Conservation (phyloP, 2,797 vertebrate species). For the Scyliorhinus canicula region DNA sequence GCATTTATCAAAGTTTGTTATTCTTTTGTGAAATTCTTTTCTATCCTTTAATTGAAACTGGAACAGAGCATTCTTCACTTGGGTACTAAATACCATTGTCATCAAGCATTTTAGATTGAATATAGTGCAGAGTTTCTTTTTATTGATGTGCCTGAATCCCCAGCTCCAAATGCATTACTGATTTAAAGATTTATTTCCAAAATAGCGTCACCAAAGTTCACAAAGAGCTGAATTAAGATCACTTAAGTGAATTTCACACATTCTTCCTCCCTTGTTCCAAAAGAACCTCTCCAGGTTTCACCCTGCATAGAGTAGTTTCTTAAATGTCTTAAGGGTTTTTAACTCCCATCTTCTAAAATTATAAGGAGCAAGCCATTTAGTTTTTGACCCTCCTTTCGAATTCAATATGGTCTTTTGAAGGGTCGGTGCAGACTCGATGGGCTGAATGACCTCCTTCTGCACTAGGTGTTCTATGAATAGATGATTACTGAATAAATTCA, state of each 20-base stretch:
- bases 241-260: not conserved
- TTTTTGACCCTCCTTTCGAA: too few species aligned
- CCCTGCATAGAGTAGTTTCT: not conserved
- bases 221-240: not conserved
- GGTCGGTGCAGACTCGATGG: too few species aligned
- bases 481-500: too few species aligned
- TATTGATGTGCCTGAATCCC: not conserved
- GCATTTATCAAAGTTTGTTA: not conserved
- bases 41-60: not conserved
- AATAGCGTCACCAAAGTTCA: not conserved
- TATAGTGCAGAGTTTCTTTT: not conserved
- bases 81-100: not conserved
- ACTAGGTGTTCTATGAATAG: too few species aligned
- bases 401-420: too few species aligned
- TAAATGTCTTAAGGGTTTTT: not conserved
- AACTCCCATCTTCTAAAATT: not conserved
- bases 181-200: not conserved
- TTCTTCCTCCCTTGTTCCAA: not conserved
- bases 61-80: not conserved
- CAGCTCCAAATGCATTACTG: not conserved
- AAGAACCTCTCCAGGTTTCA: not conserved
- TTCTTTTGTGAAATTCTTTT: too few species aligned
- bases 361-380: too few species aligned
- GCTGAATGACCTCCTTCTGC: too few species aligned
- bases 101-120: not conserved